These are phyloP conservation scores for Atherix ibis DNA, from an alignment of 2,888 invertebrate genomes.

Conservation along the genomic window DNA sequence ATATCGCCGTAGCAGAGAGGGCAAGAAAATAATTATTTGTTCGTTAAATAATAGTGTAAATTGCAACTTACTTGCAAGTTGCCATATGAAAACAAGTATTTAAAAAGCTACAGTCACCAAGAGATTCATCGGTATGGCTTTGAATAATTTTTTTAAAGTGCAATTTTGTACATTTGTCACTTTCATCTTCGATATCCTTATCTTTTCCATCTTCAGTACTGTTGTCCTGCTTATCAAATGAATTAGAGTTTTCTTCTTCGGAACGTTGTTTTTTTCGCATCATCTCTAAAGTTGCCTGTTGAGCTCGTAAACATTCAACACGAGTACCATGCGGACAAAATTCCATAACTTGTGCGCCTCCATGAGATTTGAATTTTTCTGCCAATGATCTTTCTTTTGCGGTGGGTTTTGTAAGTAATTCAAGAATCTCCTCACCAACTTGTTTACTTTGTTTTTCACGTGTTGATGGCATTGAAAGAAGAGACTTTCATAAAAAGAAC, in stretches of 20 bases:
- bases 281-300: constrained; percentile 30
- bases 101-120: constrained; percentile 94
- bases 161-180: constrained; percentile 63
- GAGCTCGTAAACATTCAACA: constrained; percentile 60
- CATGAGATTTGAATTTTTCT: constrained; percentile 90
- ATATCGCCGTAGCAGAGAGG: too few relatives aligned
- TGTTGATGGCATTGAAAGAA: constrained; percentile 54
- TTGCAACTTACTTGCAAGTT: constrained; percentile 62
- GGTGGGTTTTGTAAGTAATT: constrained; percentile 84
- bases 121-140: constrained; percentile 81
- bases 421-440: constrained; percentile 89
- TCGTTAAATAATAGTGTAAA: too few relatives aligned
- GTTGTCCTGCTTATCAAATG: constrained; percentile 14
- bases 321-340: constrained; percentile 94
- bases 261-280: constrained; percentile 11
- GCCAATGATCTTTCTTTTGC: constrained; percentile 92
- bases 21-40: too few relatives aligned
- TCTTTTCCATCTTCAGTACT: constrained; percentile 16
- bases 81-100: constrained; percentile 99
- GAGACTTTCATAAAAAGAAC: constrained; percentile 16
- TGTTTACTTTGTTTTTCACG: constrained; percentile 91
- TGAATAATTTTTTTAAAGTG: constrained; percentile 97
- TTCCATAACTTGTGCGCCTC: constrained; percentile 84
- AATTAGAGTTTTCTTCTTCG: constrained; percentile 8
- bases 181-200: constrained; percentile 14